These are phyloP conservation scores for Oncorhynchus tshawytscha DNA, from an alignment of 2,113 vertebrate species.

Conservation along the genomic window DNA sequence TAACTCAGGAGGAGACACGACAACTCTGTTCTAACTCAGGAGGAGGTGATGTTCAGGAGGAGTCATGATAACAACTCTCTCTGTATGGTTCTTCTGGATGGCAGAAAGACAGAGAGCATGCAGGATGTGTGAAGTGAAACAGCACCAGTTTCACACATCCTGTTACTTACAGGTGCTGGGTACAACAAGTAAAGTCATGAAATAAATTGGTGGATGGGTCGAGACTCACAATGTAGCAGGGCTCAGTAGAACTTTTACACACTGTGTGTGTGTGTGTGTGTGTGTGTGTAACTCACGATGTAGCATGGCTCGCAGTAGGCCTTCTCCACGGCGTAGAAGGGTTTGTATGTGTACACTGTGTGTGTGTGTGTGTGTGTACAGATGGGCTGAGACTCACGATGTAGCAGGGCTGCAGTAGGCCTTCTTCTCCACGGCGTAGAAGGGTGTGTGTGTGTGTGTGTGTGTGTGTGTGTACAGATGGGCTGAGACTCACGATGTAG, in stretches of 20 bases:
- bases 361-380: slow-evolving; percentile 30
- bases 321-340: slow-evolving; percentile 95
- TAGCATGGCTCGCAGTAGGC: slow-evolving; percentile 98
- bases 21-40: no score
- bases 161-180: no score
- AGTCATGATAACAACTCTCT: no score
- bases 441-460: no score
- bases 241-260: neutral
- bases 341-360: no score
- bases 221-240: slow-evolving; percentile 84
- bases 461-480: neutral
- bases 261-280: neutral
- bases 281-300: slow-evolving; percentile 78
- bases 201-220: slow-evolving; percentile 69
- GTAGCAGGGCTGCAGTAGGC: slow-evolving; percentile 96
- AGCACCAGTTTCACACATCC: no score
- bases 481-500: slow-evolving; percentile 87
- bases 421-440: slow-evolving; percentile 96
- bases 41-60: no score
- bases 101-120: no score
- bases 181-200: neutral
- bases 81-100: no score
- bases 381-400: slow-evolving; percentile 80
- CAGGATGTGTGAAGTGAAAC: neutral
- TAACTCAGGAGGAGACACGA: no score